Evolutionary conservation across 2,888 invertebrate genomes (phyloP).

Genomic region (Tachystola acroxantha): DNA sequence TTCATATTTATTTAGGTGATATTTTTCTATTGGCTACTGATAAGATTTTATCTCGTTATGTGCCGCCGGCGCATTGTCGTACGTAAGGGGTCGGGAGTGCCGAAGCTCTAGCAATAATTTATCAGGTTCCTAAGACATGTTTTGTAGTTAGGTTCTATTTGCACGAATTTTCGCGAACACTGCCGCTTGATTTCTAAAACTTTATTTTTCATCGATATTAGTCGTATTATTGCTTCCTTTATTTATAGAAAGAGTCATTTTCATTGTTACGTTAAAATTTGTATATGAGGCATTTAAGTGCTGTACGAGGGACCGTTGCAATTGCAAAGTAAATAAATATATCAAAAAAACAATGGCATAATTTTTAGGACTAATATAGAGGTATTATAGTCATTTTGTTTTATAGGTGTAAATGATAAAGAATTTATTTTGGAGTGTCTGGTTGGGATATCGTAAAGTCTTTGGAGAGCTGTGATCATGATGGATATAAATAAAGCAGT

Average conservation of each 20-base stretch:
- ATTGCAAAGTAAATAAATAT: conserved; percentile 76
- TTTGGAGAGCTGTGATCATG: conserved; percentile 76
- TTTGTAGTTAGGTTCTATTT: conserved; percentile 75
- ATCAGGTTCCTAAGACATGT: conserved; percentile 77
- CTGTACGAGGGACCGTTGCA: conserved; percentile 78
- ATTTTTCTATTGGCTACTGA: conserved; percentile 78
- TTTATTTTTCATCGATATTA: conserved; percentile 47
- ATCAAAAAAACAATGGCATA: conserved; percentile 76
- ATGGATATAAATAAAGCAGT: conserved; percentile 71
- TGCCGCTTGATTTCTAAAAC: conserved; percentile 72
- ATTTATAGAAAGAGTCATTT: conserved; percentile 56
- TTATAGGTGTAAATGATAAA: conserved; percentile 75
- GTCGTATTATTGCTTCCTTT: conserved; percentile 62
- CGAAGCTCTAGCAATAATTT: conserved; percentile 76
- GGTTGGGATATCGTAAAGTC: conserved; percentile 73
- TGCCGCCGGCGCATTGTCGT: conserved; percentile 53
- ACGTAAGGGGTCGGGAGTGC: conserved; percentile 45
- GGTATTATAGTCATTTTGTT: conserved; percentile 76
- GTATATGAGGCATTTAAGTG: conserved; percentile 74
- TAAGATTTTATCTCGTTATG: conserved; percentile 72
- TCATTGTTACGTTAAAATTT: conserved; percentile 66
- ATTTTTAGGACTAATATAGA: conserved; percentile 75
- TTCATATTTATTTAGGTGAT: conserved; percentile 77
- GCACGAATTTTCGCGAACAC: conserved; percentile 75
- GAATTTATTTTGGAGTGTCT: conserved; percentile 76